Base-by-base conservation (phyloP, 2,797 vertebrate genomes). In the Naso thynnoides region DNA sequence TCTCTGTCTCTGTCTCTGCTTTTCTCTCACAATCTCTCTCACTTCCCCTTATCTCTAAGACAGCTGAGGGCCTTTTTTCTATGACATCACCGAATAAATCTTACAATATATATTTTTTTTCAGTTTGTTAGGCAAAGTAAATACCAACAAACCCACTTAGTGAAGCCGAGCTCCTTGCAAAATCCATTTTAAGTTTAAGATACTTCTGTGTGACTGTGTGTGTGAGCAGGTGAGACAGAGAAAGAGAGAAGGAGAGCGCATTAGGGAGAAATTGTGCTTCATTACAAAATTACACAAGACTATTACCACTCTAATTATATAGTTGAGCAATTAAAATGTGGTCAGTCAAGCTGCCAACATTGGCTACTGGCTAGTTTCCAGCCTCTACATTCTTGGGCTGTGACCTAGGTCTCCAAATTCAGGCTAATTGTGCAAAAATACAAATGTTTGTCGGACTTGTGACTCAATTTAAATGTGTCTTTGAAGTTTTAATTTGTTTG, bases 361-460 rank as follows among this genome's bases (percentile, higher is more conserved):
- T 21, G 24, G 23, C 50, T 26, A 19, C 39, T 61, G 16, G 31
- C 2, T 57, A 39, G 15, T 74, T 70, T 57, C 23, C 6, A 26
- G n/a, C 18, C 19, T 23, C 18, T 72, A 66, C 79, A 45, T 26
- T 39, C 8, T 10, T n/a, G 0, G 0, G 27, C 13, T n/a, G 19
- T 33, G 6, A 31, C n/a, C 31, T 13, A 13, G 8, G 47, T 63
- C 16, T 56, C 23, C 14, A 33, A 9, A 39, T 61, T 39, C 52
- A 0, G 36, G 54, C 38, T 61, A 45, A 63, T 15, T 44, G 58
- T 21, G 5, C 19, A 63, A 73, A 27, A 38, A 36, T 53, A 65
- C 11, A 10, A 36, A 10, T 36, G 47, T 52, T 45, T 29, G 31
- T 38, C 27, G 31, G 21, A 15, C 24, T 38, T 48, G 11, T 56